Base-by-base conservation (phyloP, 2,888 invertebrate genomes). In the Xestia xanthographa region DNA sequence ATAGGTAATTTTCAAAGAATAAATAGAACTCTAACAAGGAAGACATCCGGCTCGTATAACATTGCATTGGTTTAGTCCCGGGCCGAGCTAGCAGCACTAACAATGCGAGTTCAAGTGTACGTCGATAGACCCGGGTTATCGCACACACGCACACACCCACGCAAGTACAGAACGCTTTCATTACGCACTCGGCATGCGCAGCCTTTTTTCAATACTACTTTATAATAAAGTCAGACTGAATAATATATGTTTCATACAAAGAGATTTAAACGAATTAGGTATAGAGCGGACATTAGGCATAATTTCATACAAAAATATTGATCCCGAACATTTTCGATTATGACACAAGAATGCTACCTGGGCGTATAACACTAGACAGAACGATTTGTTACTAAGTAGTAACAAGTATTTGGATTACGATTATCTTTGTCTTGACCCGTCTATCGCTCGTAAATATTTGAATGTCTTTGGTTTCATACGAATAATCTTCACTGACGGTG, bases 41-140 rank as follows among this genome's bases (percentile, higher is more conserved):
- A 34, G 34, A 6, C 43, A n/a, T 0, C 26, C 38, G 34, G 17
- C 14, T 38, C 22, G 26, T 29, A 9, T 50, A 9, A 22, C 20
- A 20, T 26, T 41, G 22, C 4, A 22, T 58, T 29, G 8, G 4
- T 29, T 22, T 45, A 29, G 38, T 78, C 34, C 43, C 43, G 14
- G 34, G 50, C n/a, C 0, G 34, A 43, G 11, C 41, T 14, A 38
- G 12, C 60, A 75, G 76, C 53, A 65, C 72, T 74, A 74, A 84
- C 73, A 86, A 82, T 72, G 62, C 65, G 81, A 45, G 87, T 84
- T 86, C 87, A 88, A 89, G 83, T 80, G 86, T 83, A 79, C 68
- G 74, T 53, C 60, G 88, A 88, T 88, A 89, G 85, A 87, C 82
- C 45, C 29, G 75, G 87, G 87, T 85, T 89, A 88, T 88, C 89